Conservation (phyloP, 2,113 vertebrate species). For the Accipiter cooperii region DNA sequence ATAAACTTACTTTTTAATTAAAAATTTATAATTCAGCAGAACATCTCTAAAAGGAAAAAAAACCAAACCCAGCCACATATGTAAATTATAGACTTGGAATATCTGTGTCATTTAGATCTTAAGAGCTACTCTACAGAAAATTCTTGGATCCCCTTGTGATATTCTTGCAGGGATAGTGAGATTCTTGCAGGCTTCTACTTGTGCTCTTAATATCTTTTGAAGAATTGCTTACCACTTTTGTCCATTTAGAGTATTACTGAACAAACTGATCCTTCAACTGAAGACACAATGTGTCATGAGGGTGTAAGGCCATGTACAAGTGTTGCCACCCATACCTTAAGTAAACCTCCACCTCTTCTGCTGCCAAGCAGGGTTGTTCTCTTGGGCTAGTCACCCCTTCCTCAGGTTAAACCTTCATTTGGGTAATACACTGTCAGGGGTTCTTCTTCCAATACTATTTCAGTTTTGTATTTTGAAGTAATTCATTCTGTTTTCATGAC, state of each 20-base stretch:
- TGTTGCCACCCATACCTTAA: conserved; percentile 20
- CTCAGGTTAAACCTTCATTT: conserved; percentile 34
- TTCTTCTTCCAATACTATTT: conserved; percentile 46
- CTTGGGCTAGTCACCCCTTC: not conserved
- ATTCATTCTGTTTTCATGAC: not conserved
- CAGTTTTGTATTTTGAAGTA: not conserved
- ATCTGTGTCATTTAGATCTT: not conserved
- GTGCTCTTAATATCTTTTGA: not conserved
- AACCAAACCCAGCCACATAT: not conserved
- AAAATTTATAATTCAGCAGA: not conserved
- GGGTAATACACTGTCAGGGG: not conserved
- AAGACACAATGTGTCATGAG: not conserved
- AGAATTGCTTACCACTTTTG: not conserved
- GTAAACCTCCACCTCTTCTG: conserved; percentile 69
- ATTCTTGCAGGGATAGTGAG: not conserved
- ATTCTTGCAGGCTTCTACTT: not conserved
- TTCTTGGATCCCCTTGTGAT: not conserved
- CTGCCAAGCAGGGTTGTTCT: conserved; percentile 34
- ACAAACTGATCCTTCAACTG: not conserved
- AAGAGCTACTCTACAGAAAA: not conserved
- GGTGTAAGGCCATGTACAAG: not conserved
- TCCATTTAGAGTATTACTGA: not conserved
- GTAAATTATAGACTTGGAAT: not conserved
- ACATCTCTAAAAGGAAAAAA: not conserved
- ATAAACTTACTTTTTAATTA: not conserved